Conservation (phyloP, 1,140 invertebrate species). For the Kradibia gibbosae region DNA sequence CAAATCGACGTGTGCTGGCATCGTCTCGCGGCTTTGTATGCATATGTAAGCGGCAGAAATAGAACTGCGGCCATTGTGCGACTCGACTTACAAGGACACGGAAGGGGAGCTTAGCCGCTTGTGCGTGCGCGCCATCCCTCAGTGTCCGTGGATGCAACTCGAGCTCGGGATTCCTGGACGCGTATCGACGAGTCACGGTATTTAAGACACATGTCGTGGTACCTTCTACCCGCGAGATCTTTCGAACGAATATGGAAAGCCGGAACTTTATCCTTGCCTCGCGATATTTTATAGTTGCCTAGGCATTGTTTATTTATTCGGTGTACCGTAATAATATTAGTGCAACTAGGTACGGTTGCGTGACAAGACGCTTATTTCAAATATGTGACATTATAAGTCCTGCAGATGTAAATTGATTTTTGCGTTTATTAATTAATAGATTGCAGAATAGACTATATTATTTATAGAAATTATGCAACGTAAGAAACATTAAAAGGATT, state of each 20-base stretch:
- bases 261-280: background rate
- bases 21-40: slow-evolving; percentile 23
- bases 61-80: slow-evolving; percentile 17
- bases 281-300: too few species aligned
- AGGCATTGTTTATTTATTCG: too few species aligned
- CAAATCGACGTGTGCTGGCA: slow-evolving; percentile 10
- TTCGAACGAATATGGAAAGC: too few species aligned
- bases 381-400: too few species aligned
- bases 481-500: too few species aligned
- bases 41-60: slow-evolving; percentile 11
- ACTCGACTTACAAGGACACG: background rate
- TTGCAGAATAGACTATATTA: too few species aligned
- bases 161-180: slow-evolving; percentile 3
- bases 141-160: slow-evolving; percentile 4
- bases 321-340: too few species aligned
- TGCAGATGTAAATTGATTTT: too few species aligned
- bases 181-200: background rate
- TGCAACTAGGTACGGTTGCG: too few species aligned
- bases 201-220: background rate
- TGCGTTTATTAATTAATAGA: too few species aligned
- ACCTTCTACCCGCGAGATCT: background rate
- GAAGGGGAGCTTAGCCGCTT: background rate
- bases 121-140: slow-evolving; percentile 16
- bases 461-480: too few species aligned
- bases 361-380: too few species aligned